These are phyloP conservation scores for Anoplolepis gracilipes DNA, from an alignment of 1,140 invertebrate genomes.

Conservation along the genomic window DNA sequence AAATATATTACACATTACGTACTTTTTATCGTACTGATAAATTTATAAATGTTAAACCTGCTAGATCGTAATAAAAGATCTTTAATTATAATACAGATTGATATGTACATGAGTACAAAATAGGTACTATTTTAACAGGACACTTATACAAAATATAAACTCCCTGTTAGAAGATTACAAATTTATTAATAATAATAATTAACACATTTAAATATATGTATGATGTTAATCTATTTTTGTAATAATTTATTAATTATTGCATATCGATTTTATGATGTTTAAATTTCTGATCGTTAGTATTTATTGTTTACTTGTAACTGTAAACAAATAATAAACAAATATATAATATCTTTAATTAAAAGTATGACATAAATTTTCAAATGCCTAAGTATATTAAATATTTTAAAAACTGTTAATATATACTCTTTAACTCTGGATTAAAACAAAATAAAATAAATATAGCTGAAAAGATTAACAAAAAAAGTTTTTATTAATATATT, in stretches of 20 bases:
- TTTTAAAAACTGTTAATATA: not conserved
- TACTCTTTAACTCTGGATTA: not conserved
- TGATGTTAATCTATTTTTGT: conserved; percentile 16
- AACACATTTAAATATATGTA: conserved; percentile 9
- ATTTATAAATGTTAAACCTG: conserved; percentile 8
- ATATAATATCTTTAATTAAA: not conserved
- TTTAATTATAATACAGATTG: not conserved
- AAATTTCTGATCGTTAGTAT: not conserved
- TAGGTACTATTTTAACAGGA: not conserved
- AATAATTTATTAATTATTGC: conserved; percentile 28
- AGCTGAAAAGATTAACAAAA: not conserved
- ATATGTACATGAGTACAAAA: conserved; percentile 20
- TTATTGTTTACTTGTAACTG: conserved; percentile 15
- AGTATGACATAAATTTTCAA: conserved; percentile 10
- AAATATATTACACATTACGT: not conserved
- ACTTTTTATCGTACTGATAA: not conserved
- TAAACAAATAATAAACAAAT: not conserved
- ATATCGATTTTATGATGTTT: not conserved
- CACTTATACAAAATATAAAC: not conserved
- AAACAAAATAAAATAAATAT: conserved; percentile 7
- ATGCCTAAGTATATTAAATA: conserved; percentile 2
- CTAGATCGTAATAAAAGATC: not conserved
- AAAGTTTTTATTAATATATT: not conserved
- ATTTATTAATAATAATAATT: conserved; percentile 8
- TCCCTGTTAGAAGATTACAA: not conserved